These are phyloP conservation scores for Scopus umbretta DNA, from an alignment of 2,113 vertebrate genomes.

Conservation along the genomic window DNA sequence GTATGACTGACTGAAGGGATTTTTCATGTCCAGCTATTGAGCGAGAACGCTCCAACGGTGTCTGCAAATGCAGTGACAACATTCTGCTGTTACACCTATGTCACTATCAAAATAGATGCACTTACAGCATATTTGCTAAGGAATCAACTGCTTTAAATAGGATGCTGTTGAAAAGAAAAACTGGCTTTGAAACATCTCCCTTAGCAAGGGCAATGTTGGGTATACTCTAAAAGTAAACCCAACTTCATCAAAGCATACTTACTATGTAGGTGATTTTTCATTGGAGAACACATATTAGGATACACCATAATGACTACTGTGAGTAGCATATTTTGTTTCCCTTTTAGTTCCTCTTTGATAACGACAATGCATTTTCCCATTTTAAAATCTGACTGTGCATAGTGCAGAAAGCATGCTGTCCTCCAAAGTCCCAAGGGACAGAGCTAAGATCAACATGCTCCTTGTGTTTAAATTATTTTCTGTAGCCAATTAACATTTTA, in stretches of 20 bases:
- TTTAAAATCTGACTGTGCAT: not conserved
- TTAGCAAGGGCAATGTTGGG: no score
- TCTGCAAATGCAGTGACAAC: not conserved
- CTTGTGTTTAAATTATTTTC: not conserved
- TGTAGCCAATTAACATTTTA: not conserved
- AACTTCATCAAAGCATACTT: not conserved
- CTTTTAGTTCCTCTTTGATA: not conserved
- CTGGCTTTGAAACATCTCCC: not conserved
- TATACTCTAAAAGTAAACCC: not conserved
- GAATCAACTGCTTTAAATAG: not conserved
- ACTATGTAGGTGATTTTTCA: not conserved
- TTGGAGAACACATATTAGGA: not conserved
- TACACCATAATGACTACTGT: not conserved
- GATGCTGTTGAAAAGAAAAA: not conserved
- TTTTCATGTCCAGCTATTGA: not conserved
- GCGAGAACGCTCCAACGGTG: not conserved
- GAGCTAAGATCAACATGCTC: not conserved
- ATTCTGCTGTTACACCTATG: not conserved
- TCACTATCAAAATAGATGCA: not conserved
- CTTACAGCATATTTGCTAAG: not conserved
- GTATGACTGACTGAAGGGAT: not conserved
- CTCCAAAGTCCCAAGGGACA: not conserved
- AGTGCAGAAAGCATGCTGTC: not conserved
- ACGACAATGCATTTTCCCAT: not conserved
- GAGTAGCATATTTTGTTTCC: not conserved